phyloP scores from a whole-genome alignment of 2,113 vertebrate genomes.

The Mungos mungo region DNA sequence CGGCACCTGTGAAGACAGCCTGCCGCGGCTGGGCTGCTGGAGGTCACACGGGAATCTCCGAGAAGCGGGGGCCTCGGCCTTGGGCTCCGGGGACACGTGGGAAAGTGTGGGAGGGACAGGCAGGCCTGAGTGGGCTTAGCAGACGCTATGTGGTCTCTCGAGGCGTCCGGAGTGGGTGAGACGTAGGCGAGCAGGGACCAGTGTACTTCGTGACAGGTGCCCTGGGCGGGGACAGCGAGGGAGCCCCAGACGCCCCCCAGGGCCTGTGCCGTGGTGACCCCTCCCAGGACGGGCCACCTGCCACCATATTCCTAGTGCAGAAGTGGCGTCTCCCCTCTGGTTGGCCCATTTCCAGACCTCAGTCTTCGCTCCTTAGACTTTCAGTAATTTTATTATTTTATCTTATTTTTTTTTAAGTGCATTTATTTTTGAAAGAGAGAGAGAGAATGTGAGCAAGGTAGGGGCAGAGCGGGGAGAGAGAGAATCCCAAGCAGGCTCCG shows the following conservation, averaged over 20 bases:
- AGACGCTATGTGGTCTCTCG: not conserved
- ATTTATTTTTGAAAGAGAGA: no score
- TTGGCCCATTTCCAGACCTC: not conserved
- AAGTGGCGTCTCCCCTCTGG: fast-evolving
- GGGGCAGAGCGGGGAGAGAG: no score
- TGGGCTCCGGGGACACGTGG: no score
- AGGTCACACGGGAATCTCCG: fast-evolving
- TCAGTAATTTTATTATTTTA: no score
- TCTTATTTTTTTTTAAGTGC: no score
- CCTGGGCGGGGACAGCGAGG: not conserved
- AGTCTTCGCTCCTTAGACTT: not conserved
- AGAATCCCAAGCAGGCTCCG: no score
- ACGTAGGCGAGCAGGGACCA: not conserved
- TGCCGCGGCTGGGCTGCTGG: not conserved
- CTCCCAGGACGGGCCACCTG: fast-evolving
- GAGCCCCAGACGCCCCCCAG: not conserved
- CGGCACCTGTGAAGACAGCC: fast-evolving
- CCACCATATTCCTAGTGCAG: not conserved
- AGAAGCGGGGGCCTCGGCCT: fast-evolving
- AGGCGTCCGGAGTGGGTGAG: no score
- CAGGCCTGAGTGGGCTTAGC: fast-evolving
- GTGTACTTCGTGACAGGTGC: fast-evolving
- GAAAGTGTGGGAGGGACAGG: not conserved
- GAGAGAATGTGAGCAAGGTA: no score
- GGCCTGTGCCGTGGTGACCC: not conserved